phyloP scores from a whole-genome alignment of 2,113 vertebrate species.

The Phodopus roborovskii region DNA sequence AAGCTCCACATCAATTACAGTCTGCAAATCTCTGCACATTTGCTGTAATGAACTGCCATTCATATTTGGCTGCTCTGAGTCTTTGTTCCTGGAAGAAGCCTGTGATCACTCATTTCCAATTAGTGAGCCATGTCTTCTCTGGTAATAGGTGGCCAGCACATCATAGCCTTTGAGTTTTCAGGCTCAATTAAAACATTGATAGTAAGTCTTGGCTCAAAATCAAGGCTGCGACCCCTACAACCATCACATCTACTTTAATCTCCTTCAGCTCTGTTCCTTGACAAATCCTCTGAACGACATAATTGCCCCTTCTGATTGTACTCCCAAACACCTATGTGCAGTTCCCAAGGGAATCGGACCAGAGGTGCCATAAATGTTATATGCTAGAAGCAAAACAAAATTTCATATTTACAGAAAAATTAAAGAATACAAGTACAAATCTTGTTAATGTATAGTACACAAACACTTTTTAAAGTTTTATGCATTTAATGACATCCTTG shows the following conservation, averaged over 20 bases:
- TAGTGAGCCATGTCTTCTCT: conserved; percentile 32
- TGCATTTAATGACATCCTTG: background rate
- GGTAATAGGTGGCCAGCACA: conserved; percentile 24
- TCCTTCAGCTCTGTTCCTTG: background rate
- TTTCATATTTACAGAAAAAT: background rate
- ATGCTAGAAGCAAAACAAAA: conserved; percentile 26
- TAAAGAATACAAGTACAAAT: conserved; percentile 16
- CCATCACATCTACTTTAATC: conserved; percentile 54
- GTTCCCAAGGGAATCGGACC: conserved; percentile 28
- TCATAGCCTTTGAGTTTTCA: conserved; percentile 58
- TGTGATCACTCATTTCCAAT: conserved; percentile 47
- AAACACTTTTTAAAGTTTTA: conserved; percentile 21
- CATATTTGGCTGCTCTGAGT: conserved; percentile 25
- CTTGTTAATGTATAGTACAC: background rate
- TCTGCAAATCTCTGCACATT: background rate
- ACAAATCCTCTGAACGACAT: conserved; percentile 60
- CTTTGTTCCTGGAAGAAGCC: conserved; percentile 28
- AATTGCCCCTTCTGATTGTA: conserved; percentile 58
- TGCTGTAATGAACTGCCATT: conserved; percentile 61
- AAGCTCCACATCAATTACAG: background rate
- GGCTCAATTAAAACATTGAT: conserved; percentile 66
- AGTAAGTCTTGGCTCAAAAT: conserved; percentile 68
- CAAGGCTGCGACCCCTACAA: conserved; percentile 66
- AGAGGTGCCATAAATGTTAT: background rate
- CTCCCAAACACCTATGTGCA: background rate